Percentiles rank a stretch among this genome's conserved stretches.
Conservation (phyloP, 2,113 vertebrate genomes). For the Columbina picui region DNA sequence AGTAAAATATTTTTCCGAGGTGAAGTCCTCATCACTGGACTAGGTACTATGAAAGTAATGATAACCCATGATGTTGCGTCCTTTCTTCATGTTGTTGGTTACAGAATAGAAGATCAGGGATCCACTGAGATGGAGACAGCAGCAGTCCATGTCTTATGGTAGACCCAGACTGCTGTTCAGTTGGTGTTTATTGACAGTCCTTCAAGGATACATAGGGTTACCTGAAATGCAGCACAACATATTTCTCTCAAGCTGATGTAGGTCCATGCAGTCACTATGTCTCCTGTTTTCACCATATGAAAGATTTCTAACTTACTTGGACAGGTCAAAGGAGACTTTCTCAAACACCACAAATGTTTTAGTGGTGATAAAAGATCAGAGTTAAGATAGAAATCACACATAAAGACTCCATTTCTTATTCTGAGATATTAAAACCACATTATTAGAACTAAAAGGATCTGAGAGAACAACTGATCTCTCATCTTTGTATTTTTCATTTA, state of each 20-base stretch:
- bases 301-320: no score
- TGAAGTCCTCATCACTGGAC: not conserved
- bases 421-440: not conserved
- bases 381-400: not conserved
- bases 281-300: not conserved
- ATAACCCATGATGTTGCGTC: rapidly evolving
- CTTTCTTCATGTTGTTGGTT: not conserved
- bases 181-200: not conserved
- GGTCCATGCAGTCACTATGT: not conserved
- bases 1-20: not conserved
- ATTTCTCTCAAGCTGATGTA: not conserved
- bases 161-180: not conserved
- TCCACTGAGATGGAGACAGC: not conserved
- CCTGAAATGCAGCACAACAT: not conserved
- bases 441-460: not conserved
- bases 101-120: not conserved
- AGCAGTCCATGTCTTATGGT: not conserved
- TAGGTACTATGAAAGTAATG: not conserved
- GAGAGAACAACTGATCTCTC: not conserved
- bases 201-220: not conserved
- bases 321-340: not conserved
- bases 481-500: not conserved
- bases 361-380: not conserved
- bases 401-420: not conserved
- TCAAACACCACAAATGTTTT: not conserved